These are phyloP conservation scores for Uloborus diversus DNA, from an alignment of 1,140 invertebrate genomes.

Conservation along the genomic window DNA sequence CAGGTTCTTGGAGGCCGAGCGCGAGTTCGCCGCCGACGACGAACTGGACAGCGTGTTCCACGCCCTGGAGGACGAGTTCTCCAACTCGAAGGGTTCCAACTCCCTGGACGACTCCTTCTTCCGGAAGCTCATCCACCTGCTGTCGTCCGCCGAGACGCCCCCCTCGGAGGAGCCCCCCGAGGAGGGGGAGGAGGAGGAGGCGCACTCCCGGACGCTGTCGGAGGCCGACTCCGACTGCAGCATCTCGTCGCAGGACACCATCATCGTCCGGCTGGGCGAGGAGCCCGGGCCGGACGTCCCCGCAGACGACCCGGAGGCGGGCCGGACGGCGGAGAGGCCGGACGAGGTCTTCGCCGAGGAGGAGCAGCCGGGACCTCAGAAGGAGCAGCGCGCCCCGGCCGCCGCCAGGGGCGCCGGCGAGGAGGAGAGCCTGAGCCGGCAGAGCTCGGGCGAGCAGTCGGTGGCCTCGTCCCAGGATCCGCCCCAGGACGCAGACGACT, in stretches of 20 bases:
- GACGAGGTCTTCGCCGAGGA: slow-evolving; percentile 29
- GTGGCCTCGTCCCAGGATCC: slow-evolving; percentile 38
- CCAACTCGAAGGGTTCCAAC: slow-evolving; percentile 4
- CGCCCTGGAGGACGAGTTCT: slow-evolving; percentile 38
- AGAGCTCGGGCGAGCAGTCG: slow-evolving; percentile 38
- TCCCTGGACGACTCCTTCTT: slow-evolving; percentile 31
- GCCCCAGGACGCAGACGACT: slow-evolving; percentile 35
- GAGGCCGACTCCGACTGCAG: slow-evolving; percentile 51
- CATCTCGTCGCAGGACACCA: slow-evolving; percentile 50
- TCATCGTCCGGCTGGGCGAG: slow-evolving; percentile 34
- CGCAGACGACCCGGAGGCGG: background rate
- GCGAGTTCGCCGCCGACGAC: slow-evolving; percentile 50
- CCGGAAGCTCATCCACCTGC: slow-evolving; percentile 16
- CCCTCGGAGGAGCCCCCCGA: background rate
- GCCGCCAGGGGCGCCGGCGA: slow-evolving; percentile 9
- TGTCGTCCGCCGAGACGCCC: slow-evolving; percentile 29
- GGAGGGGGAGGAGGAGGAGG: slow-evolving; percentile 8
- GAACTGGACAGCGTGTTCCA: slow-evolving; percentile 48
- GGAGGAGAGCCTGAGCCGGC: slow-evolving; percentile 32
- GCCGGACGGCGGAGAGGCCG: background rate
- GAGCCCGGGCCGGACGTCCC: background rate
- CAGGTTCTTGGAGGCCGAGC: slow-evolving; percentile 44
- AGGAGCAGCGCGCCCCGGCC: background rate
- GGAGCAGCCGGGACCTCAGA: no score
- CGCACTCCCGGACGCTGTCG: slow-evolving; percentile 34